Conservation (phyloP, 2,113 vertebrate species). For the Centropus unirufus region DNA sequence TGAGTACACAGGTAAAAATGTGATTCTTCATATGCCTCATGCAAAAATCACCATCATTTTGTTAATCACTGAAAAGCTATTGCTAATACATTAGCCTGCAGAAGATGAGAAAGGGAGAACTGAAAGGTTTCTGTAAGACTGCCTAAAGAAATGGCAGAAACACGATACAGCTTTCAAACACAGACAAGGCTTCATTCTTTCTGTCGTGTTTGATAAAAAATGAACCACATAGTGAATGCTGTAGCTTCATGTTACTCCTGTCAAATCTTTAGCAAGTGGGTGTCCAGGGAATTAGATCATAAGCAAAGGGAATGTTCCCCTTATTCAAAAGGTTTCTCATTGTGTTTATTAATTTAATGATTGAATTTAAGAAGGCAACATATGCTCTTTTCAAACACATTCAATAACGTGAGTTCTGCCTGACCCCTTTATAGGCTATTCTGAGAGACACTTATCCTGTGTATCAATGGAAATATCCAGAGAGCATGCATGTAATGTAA, state of each 20-base stretch:
- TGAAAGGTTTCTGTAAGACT: slow-evolving; percentile 35
- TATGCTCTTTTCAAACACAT: not conserved
- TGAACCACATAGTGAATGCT: slow-evolving; percentile 44
- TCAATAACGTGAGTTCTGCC: not conserved
- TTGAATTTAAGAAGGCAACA: not conserved
- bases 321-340: slow-evolving; percentile 28
- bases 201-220: slow-evolving; percentile 66
- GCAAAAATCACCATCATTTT: not conserved
- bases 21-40: not conserved
- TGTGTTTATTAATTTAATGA: slow-evolving; percentile 23
- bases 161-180: slow-evolving; percentile 55
- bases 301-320: slow-evolving; percentile 26
- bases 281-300: slow-evolving; percentile 61
- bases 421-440: slow-evolving; percentile 47
- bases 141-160: slow-evolving; percentile 58
- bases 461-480: slow-evolving; percentile 56
- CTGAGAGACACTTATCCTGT: not conserved
- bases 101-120: not conserved
- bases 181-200: slow-evolving; percentile 68
- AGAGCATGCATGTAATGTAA: slow-evolving; percentile 35
- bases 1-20: slow-evolving; percentile 8
- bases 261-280: slow-evolving; percentile 64
- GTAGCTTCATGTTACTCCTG: slow-evolving; percentile 65
- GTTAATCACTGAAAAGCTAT: slow-evolving; percentile 7
- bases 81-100: slow-evolving; percentile 24